A percentile compares a stretch with the other conserved stretches of the same genome.
Conservation (phyloP, 1,140 invertebrate species). For the Paraescarpia echinospica region DNA sequence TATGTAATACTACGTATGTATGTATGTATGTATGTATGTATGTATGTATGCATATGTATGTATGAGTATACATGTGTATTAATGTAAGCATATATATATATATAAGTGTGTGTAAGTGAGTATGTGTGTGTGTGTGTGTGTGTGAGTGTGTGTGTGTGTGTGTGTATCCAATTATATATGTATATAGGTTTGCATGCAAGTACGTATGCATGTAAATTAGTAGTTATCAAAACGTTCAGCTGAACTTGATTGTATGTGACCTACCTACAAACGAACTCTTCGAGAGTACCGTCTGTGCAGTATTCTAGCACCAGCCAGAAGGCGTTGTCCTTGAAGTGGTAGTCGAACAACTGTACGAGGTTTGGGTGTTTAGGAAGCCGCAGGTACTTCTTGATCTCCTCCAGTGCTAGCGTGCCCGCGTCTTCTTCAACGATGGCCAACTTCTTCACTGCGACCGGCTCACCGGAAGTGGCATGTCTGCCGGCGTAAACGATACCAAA, state of each 20-base stretch:
- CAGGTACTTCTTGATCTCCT: constrained; percentile 16
- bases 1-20: not conserved
- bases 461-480: not conserved
- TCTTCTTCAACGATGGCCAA: not conserved
- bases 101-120: not conserved
- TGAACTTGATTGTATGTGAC: not conserved
- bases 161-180: not conserved
- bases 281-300: not conserved
- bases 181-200: not conserved
- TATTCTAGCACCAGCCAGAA: constrained; percentile 11
- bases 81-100: not conserved
- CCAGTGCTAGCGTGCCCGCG: not conserved
- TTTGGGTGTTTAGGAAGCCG: not conserved
- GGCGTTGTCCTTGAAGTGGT: constrained; percentile 18
- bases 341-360: not conserved
- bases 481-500: constrained; percentile 11
- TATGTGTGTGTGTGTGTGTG: not conserved
- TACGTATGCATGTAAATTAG: not conserved
- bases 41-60: not conserved
- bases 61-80: not conserved
- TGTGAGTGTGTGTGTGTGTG: not conserved
- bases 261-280: not conserved
- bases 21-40: not conserved
- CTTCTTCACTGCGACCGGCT: constrained; percentile 9
- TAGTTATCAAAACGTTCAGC: not conserved